Evolutionary conservation across 2,888 invertebrate species (phyloP).

Genomic region (Drosophila parthenogenetica): DNA sequence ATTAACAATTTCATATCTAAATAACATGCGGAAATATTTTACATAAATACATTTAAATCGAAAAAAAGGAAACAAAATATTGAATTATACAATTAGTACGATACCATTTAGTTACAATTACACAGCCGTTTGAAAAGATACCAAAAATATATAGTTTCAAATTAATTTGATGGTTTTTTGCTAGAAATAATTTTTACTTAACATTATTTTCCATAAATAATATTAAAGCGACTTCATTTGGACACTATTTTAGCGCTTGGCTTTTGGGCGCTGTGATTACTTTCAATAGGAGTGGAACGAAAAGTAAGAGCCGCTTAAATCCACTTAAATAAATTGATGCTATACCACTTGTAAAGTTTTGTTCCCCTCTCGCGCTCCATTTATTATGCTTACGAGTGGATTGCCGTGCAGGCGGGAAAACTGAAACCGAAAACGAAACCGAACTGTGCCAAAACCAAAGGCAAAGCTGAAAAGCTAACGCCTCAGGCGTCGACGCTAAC

Average conservation of each 20-base stretch:
- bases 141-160: too few species aligned
- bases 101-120: too few species aligned
- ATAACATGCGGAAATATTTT: background rate
- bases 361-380: conserved; percentile 30
- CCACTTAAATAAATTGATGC: conserved; percentile 78
- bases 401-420: conserved; percentile 37
- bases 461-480: conserved; percentile 57
- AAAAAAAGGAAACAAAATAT: background rate
- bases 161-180: too few species aligned
- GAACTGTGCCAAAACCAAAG: conserved; percentile 31
- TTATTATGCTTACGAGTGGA: conserved; percentile 69
- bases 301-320: conserved; percentile 62
- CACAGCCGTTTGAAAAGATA: too few species aligned
- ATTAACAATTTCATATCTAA: conserved; percentile 3
- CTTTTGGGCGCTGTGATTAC: conserved; percentile 22
- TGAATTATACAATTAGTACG: too few species aligned
- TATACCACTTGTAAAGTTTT: conserved; percentile 66
- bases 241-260: conserved; percentile 10
- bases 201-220: conserved; percentile 16
- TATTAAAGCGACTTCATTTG: conserved; percentile 11
- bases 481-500: conserved; percentile 34
- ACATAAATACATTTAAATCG: background rate
- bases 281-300: conserved; percentile 36
- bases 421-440: conserved; percentile 16
- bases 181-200: background rate